phyloP scores from a whole-genome alignment of 1,140 invertebrate species.

The Mya arenaria region DNA sequence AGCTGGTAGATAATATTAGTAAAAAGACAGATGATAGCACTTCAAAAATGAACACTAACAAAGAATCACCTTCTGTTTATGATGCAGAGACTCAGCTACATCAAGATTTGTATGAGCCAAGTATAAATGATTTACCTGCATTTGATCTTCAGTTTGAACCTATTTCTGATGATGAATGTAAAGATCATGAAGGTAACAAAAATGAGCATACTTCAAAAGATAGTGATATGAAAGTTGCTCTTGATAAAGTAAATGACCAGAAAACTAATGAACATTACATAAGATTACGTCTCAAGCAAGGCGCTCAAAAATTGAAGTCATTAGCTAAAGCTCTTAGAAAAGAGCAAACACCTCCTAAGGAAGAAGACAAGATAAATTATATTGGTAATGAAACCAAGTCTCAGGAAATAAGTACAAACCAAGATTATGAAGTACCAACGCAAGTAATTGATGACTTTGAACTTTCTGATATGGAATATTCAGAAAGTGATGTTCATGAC shows the following conservation, averaged over 20 bases:
- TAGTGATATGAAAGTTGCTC: too few species aligned
- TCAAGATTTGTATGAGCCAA: too few species aligned
- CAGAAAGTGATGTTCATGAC: background rate
- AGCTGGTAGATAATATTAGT: too few species aligned
- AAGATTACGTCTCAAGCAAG: too few species aligned
- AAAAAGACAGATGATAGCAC: too few species aligned
- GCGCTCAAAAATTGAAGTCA: background rate
- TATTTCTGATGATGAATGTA: background rate
- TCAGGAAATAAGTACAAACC: background rate
- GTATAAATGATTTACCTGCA: background rate
- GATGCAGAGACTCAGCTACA: too few species aligned
- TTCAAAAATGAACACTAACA: too few species aligned
- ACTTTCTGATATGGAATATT: background rate
- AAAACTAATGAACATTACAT: too few species aligned
- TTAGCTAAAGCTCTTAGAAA: background rate
- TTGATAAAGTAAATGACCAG: too few species aligned
- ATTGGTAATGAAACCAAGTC: background rate
- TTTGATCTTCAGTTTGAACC: background rate
- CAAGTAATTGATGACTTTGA: background rate
- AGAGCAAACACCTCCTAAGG: background rate
- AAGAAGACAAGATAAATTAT: background rate
- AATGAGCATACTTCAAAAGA: background rate
- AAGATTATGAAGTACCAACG: conserved; percentile 4
- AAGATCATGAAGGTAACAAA: background rate
- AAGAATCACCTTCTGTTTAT: too few species aligned